Evolutionary conservation across 2,888 invertebrate genomes (phyloP).

Genomic region (Netelia melanura): DNA sequence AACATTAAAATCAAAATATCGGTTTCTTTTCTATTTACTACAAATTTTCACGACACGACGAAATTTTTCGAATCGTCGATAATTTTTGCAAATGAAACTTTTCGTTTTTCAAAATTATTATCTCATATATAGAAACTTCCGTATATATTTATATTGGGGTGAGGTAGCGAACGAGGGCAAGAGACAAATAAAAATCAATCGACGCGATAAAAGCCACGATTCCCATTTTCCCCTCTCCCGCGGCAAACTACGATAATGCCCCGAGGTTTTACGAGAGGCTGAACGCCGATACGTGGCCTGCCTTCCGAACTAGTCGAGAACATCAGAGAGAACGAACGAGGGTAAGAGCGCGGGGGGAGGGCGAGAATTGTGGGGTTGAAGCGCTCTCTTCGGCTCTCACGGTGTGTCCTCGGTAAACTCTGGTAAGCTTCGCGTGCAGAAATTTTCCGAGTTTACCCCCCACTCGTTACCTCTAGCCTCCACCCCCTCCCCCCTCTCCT

Average conservation of each 20-base stretch:
- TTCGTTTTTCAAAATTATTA: no score
- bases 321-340: slow-evolving; percentile 21
- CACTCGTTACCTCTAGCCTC: slow-evolving; percentile 56
- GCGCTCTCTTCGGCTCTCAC: slow-evolving; percentile 10
- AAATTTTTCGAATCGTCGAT: no score
- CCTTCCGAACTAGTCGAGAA: slow-evolving; percentile 69
- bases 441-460: slow-evolving; percentile 58
- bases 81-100: no score
- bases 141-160: slow-evolving; percentile 16
- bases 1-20: no score
- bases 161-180: slow-evolving; percentile 46
- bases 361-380: background rate
- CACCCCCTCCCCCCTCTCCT: slow-evolving; percentile 13
- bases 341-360: background rate
- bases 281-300: slow-evolving; percentile 77
- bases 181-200: slow-evolving; percentile 72
- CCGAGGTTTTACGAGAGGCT: slow-evolving; percentile 76
- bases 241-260: slow-evolving; percentile 75
- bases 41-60: no score
- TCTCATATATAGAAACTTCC: background rate
- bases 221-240: slow-evolving; percentile 65
- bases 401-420: slow-evolving; percentile 40
- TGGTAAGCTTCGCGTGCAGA: slow-evolving; percentile 44
- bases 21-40: no score
- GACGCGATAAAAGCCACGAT: slow-evolving; percentile 71